Base-by-base conservation (phyloP, 2,797 vertebrate genomes). In the Enoplosus armatus region DNA sequence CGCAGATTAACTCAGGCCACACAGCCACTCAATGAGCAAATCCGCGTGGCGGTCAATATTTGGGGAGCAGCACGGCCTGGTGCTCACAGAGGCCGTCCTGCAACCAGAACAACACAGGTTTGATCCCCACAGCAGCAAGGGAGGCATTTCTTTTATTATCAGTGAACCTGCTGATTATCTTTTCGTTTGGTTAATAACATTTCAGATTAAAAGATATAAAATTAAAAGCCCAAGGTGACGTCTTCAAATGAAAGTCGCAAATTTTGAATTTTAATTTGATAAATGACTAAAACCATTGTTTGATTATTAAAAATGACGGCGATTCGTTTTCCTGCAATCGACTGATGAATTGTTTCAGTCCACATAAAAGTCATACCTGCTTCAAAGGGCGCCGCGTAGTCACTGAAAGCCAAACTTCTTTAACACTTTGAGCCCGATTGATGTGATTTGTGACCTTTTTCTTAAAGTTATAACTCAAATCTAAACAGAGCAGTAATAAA, bases 21-120 rank as follows among this genome's bases (percentile, higher is more conserved):
- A 6, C 27, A 24, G 3, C 8, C 18, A 4, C 55, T 53, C 51
- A 22, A n/a, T 11, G 50, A 76, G 72, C 71, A 74, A 39, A 81
- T 45, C 72, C 56, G 35, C 14, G 61, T 2, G 10, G 60, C 1
- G 35, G 75, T 87, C 87, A 90, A 85, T 89, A 90, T 88, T 90
- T 88, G 64, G 24, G 77, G 67, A 72, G 61, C 64, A 47, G 72
- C 80, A 56, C 4, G 79, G 70, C 41, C 68, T 2, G 61, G 26
- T 62, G 74, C 37, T 39, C 56, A 61, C 53, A 60, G 70, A 50
- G 61, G 10, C 8, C 4, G 58, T 41, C 59, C 69, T 45, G 18
- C 16, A 35, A 48, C 43, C 66, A 33, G 26, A 65, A 39, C 20
- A 33, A 7, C 37, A 14, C 3, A 4, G 20, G n/a, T 24, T 51